A percentile compares a stretch with the other conserved stretches of the same genome.
Evolutionary conservation across 2,888 invertebrate genomes (phyloP).

Genomic region (Conistra vaccinii): DNA sequence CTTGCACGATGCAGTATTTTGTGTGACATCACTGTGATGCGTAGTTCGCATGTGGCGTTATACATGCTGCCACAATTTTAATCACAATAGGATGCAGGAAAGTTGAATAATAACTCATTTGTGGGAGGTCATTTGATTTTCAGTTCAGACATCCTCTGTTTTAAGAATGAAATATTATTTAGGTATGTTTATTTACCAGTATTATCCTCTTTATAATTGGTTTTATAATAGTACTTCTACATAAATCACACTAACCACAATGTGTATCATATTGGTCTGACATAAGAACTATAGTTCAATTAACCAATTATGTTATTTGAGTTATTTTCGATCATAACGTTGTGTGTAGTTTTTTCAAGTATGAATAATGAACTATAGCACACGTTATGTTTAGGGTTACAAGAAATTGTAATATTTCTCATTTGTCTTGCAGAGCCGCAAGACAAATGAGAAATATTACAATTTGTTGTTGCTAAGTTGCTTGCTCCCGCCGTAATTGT

Average conservation of each 20-base stretch:
- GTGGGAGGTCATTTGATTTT: slow-evolving; percentile 19
- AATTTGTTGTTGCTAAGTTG: too few species aligned
- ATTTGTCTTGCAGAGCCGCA: too few species aligned
- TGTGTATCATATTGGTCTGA: not conserved
- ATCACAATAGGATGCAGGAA: slow-evolving; percentile 13
- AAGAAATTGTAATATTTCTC: too few species aligned
- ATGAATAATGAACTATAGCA: not conserved
- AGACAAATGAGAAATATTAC: too few species aligned
- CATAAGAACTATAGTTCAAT: not conserved
- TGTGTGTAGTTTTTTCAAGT: not conserved
- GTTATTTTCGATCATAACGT: not conserved
- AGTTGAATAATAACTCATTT: slow-evolving; percentile 1
- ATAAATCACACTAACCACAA: not conserved
- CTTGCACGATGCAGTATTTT: not conserved
- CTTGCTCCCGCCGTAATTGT: not conserved
- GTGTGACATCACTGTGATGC: not conserved
- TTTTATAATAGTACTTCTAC: not conserved
- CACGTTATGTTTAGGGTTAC: not conserved
- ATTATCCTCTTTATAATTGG: slow-evolving; percentile 13
- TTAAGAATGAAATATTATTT: not conserved
- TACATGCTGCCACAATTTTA: not conserved
- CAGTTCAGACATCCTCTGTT: slow-evolving; percentile 11
- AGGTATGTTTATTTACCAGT: not conserved
- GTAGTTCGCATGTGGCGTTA: not conserved
- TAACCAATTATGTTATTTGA: not conserved